Evolutionary conservation across 37 sponge, comb jelly and placozoan genomes (phyloP).

Genomic region (Lycopodina hypogea): DNA sequence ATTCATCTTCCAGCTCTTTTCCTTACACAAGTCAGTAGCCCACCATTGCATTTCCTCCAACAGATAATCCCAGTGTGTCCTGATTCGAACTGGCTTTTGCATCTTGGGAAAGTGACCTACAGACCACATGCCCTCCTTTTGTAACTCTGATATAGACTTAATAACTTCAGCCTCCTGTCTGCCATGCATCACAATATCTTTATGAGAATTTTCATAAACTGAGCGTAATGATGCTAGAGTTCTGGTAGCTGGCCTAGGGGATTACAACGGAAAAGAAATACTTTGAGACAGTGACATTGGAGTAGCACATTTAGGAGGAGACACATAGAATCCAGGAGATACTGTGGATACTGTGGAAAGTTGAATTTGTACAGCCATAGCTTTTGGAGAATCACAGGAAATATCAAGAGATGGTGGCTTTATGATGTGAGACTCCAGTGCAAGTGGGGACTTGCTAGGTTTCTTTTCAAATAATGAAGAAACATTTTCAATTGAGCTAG

Average conservation of each 20-base stretch:
- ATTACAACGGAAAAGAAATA: not conserved
- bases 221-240: conserved; percentile 39
- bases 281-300: conserved; percentile 23
- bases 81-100: conserved; percentile 67
- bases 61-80: conserved; percentile 92
- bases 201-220: conserved; percentile 72
- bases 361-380: conserved; percentile 31
- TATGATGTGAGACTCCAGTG: not conserved
- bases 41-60: conserved; percentile 98
- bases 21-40: conserved; percentile 93
- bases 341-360: conserved; percentile 38
- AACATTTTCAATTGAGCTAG: no score
- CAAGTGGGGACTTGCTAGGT: no score
- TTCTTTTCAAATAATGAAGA: no score
- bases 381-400: not conserved
- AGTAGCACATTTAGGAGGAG: conserved; percentile 14
- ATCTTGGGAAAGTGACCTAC: conserved; percentile 90
- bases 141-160: conserved; percentile 82
- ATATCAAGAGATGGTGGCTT: not conserved
- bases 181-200: conserved; percentile 88
- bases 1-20: conserved; percentile 87
- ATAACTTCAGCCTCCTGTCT: conserved; percentile 89
- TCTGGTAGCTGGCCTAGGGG: conserved; percentile 35
- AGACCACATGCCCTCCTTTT: conserved; percentile 93
- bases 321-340: not conserved